phyloP scores from a whole-genome alignment of 2,888 invertebrate genomes.

The Bhutanitis thaidina region DNA sequence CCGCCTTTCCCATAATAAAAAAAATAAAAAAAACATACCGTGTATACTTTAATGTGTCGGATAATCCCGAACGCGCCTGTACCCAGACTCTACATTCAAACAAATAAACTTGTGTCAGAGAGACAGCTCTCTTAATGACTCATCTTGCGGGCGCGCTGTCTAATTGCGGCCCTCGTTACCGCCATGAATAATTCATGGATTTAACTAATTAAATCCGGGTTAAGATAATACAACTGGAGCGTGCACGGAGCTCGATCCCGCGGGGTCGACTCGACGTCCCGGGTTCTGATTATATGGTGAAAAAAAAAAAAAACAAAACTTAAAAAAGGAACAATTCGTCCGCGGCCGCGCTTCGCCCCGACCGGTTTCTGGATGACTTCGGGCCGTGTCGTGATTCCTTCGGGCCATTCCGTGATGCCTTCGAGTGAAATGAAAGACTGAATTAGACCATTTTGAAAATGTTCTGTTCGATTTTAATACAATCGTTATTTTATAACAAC shows the following conservation, averaged over 20 bases:
- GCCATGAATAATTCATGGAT: slow-evolving; percentile 30
- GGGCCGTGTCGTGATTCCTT: not conserved
- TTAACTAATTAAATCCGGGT: slow-evolving; percentile 27
- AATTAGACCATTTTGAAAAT: not conserved
- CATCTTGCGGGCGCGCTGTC: slow-evolving; percentile 1
- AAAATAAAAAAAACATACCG: no score
- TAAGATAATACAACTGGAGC: slow-evolving; percentile 21
- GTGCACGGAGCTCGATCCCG: not conserved
- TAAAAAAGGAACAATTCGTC: slow-evolving; percentile 11
- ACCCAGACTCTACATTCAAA: not conserved
- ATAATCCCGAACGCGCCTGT: no score
- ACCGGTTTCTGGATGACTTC: slow-evolving; percentile 15
- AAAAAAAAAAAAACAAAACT: slow-evolving; percentile 2
- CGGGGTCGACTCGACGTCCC: not conserved
- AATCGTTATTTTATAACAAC: no score
- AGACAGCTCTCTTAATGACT: not conserved
- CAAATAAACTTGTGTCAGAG: slow-evolving; percentile 4
- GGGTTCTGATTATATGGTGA: slow-evolving; percentile 6
- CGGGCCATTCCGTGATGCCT: not conserved
- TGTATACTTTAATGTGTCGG: no score
- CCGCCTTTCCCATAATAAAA: no score
- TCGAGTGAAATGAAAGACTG: not conserved
- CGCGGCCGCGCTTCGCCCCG: not conserved
- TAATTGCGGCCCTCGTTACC: slow-evolving; percentile 2
- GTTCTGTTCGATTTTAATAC: not conserved